Evolutionary conservation across 2,888 invertebrate genomes (phyloP).

Genomic region (Onthophagus sagittarius): DNA sequence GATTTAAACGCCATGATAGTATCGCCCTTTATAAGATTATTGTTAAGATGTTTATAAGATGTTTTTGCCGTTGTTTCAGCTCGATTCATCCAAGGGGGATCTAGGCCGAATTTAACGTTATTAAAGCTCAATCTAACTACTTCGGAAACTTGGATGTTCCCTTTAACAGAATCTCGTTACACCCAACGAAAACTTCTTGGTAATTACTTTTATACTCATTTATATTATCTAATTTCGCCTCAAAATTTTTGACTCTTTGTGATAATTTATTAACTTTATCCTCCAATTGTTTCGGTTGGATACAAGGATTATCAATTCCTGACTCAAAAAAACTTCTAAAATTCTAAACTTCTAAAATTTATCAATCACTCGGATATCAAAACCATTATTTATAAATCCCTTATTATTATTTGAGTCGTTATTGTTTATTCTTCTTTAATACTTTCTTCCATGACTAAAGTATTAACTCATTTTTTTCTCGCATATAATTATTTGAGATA

Average conservation of each 20-base stretch:
- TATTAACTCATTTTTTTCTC: constrained; percentile 26
- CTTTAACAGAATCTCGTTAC: constrained; percentile 39
- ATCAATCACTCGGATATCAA: constrained; percentile 23
- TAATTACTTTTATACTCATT: constrained; percentile 38
- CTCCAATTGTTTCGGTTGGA: constrained; percentile 34
- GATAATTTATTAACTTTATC: constrained; percentile 38
- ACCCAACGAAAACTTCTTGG: constrained; percentile 22
- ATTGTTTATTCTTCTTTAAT: constrained; percentile 24
- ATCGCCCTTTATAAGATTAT: constrained; percentile 42
- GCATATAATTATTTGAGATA: constrained; percentile 37
- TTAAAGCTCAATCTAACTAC: constrained; percentile 39
- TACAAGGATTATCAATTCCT: constrained; percentile 35
- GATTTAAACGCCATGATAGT: constrained; percentile 41
- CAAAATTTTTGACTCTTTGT: constrained; percentile 39
- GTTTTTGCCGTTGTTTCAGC: constrained; percentile 33
- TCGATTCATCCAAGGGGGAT: constrained; percentile 29
- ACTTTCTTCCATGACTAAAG: constrained; percentile 25
- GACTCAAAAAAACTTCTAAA: constrained; percentile 12
- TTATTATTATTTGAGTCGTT: background rate
- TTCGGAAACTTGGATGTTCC: constrained; percentile 35
- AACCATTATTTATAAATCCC: constrained; percentile 22
- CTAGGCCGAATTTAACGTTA: background rate
- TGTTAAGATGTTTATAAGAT: constrained; percentile 37
- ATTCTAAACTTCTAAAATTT: constrained; percentile 1
- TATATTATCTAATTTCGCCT: constrained; percentile 47